Evolutionary conservation across 2,113 vertebrate species (phyloP), one percentile per base, ranked within the genome.

Genomic region (Sisor rabdophorus): DNA sequence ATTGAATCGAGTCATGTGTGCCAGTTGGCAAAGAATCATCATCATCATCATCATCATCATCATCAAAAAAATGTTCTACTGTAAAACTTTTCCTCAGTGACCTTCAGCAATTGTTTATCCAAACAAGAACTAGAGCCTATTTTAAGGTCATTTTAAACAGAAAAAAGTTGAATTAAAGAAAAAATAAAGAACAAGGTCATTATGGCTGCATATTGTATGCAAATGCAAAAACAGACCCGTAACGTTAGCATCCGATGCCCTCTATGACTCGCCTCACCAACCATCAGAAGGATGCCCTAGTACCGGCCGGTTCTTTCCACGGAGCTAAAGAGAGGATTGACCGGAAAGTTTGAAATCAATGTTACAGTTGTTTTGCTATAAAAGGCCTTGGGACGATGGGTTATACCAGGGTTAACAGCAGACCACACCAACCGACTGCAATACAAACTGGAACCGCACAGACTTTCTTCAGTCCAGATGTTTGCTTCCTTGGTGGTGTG

Each of bases 341-440:
- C 40, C 17, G 8, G 11, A 12, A 40, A 67, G 63, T 16, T 67
- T 67, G 47, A 67, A 67, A 67, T 67, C 63, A 67, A 67, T 67
- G 63, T 15, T 67, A 22, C n/a, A 47, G 63, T 67, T 47, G 63
- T 48, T 67, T 67, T 67, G 44, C 22, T 67, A 67, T 67, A 11
- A 67, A 67, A 67, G 15, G 22, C 40, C 64, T 16, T 17, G 64
- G 64, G 10, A 44, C 64, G 48, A 50, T 2, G 8, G 15, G 64
- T 48, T 26, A 48, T 13, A 19, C 22, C 24, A 48, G 64, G 44
- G 64, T 67, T 67, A 67, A 67, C n/a, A 11, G 44, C 22, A 24
- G 40, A 67, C n/a, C 64, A 67, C 3, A 67, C 44, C 40, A 48
- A 48, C 40, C 47, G 40, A 48, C 64, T 11, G 64, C 64, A 24